phyloP scores from a whole-genome alignment of 2,888 invertebrate genomes.

The Pammene aurita region DNA sequence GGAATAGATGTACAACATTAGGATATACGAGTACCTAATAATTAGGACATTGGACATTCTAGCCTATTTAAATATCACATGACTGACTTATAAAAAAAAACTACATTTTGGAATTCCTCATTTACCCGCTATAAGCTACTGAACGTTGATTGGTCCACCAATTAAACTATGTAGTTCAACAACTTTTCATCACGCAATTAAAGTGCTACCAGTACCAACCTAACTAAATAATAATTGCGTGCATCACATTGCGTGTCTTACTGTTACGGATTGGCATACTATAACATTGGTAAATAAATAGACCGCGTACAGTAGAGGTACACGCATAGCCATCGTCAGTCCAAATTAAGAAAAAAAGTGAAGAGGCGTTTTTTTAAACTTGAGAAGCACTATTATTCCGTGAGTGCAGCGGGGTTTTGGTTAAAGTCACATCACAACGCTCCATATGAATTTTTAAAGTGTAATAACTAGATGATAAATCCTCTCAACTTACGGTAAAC shows the following conservation, averaged over 20 bases:
- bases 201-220: conserved; percentile 12
- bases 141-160: conserved; percentile 7
- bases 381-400: conserved; percentile 18
- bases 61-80: too few species aligned
- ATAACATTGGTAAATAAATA: conserved; percentile 36
- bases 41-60: not conserved
- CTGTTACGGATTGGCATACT: conserved; percentile 34
- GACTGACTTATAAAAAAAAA: too few species aligned
- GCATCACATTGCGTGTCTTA: conserved; percentile 31
- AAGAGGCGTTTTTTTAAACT: conserved; percentile 27
- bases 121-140: not conserved
- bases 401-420: conserved; percentile 8
- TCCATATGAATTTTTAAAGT: not conserved
- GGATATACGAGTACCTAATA: too few species aligned
- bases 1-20: too few species aligned
- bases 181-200: conserved; percentile 19
- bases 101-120: not conserved
- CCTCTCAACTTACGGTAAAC: not conserved
- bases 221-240: conserved; percentile 25
- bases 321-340: conserved; percentile 30
- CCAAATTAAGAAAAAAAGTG: conserved; percentile 34
- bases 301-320: conserved; percentile 33
- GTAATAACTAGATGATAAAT: not conserved
- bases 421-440: conserved; percentile 7
- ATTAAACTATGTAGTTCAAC: conserved; percentile 5